phyloP scores from a whole-genome alignment of 2,797 vertebrate species.

The Champsocephalus gunnari region DNA sequence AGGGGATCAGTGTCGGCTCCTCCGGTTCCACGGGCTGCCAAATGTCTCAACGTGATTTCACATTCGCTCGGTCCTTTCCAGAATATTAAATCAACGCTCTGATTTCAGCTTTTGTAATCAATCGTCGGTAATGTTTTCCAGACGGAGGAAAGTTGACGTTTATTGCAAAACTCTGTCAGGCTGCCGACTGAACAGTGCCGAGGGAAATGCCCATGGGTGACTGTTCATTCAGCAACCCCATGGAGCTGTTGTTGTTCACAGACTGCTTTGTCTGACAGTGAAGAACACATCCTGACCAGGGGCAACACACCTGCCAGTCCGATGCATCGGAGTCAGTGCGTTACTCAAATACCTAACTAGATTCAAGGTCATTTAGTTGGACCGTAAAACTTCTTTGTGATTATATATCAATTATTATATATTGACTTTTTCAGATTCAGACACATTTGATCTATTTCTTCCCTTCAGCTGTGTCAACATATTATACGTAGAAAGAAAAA shows the following conservation, averaged over 20 bases:
- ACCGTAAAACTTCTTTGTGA: too few relatives aligned
- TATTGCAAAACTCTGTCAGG: not conserved
- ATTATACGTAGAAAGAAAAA: too few relatives aligned
- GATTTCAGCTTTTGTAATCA: not conserved
- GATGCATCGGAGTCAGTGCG: not conserved
- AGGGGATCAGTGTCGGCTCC: constrained; percentile 4
- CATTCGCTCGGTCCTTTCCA: not conserved
- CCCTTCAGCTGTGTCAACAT: too few relatives aligned
- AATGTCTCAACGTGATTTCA: not conserved
- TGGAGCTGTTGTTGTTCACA: not conserved
- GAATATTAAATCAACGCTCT: not conserved
- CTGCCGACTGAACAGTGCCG: not conserved
- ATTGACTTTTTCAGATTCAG: too few relatives aligned
- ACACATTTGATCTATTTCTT: too few relatives aligned
- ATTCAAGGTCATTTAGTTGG: not conserved
- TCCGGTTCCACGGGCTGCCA: constrained; percentile 2
- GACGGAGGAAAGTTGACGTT: not conserved
- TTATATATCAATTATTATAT: too few relatives aligned
- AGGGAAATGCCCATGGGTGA: not conserved
- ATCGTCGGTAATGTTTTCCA: not conserved
- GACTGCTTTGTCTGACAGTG: not conserved
- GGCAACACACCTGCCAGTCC: too few relatives aligned
- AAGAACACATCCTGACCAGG: not conserved
- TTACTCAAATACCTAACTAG: not conserved
- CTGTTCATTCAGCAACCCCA: not conserved